phyloP scores from a whole-genome alignment of 2,797 vertebrate genomes.

The Arctocebus calabarensis region DNA sequence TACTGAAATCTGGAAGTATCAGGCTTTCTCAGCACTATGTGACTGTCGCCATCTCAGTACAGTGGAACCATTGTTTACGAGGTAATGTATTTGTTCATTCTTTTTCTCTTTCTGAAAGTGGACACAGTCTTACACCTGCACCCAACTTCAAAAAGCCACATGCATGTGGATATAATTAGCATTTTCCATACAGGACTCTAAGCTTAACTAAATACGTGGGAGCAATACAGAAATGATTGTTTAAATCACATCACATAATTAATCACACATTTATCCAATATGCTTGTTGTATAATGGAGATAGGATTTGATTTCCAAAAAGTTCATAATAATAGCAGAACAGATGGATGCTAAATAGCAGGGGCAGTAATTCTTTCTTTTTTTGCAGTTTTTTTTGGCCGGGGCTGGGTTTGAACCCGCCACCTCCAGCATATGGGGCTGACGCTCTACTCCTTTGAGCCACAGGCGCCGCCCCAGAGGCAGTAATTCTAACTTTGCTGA shows the following conservation, averaged over 20 bases:
- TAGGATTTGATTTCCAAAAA: constrained; percentile 20
- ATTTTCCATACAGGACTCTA: background rate
- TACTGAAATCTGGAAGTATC: background rate
- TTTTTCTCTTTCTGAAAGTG: background rate
- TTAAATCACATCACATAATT: constrained; percentile 13
- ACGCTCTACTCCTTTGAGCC: too few relatives aligned
- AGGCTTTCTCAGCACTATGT: background rate
- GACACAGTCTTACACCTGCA: background rate
- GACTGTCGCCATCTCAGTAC: background rate
- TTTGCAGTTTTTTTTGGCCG: too few relatives aligned
- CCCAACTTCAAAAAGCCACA: constrained; percentile 20
- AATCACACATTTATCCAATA: background rate
- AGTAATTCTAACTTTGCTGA: background rate
- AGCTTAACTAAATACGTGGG: background rate
- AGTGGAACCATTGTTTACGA: background rate
- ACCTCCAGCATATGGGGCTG: too few relatives aligned
- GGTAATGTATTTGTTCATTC: background rate
- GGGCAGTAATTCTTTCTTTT: too few relatives aligned
- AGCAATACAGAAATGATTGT: background rate
- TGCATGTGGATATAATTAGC: background rate
- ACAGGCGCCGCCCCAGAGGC: too few relatives aligned
- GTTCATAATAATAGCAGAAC: background rate
- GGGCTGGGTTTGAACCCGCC: too few relatives aligned
- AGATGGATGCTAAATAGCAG: background rate
- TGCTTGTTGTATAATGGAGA: background rate